Percentiles rank a stretch among this genome's conserved stretches.
phyloP scores from a whole-genome alignment of 2,888 invertebrate genomes.

The Pachymerium ferrugineum region DNA sequence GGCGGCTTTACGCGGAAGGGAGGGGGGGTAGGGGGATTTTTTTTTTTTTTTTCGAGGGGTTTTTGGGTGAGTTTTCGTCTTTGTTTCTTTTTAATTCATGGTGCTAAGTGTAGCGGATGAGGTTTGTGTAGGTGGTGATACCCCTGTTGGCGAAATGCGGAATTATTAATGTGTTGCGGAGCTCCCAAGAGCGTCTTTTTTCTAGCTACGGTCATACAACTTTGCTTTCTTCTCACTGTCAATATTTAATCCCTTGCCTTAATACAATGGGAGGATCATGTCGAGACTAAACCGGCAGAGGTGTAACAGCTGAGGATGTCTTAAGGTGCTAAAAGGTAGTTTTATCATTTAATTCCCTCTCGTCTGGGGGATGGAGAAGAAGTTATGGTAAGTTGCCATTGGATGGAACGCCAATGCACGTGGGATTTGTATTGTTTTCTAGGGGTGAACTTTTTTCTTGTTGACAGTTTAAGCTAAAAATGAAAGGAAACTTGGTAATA shows the following conservation, averaged over 20 bases:
- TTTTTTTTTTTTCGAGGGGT: not conserved
- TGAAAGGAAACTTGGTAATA: too few relatives aligned
- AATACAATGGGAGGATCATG: not conserved
- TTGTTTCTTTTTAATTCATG: not conserved
- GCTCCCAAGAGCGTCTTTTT: not conserved
- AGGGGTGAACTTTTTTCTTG: too few relatives aligned
- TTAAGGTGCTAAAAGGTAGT: not conserved
- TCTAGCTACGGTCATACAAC: not conserved
- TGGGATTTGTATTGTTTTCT: too few relatives aligned
- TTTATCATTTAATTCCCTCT: not conserved
- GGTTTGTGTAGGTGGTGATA: not conserved
- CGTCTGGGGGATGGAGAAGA: not conserved
- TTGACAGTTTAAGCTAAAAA: too few relatives aligned
- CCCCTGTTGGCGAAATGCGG: not conserved
- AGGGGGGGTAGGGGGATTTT: not conserved
- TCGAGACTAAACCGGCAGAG: not conserved
- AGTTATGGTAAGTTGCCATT: not conserved
- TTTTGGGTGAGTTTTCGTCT: not conserved
- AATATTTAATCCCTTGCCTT: not conserved
- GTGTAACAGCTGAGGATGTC: not conserved
- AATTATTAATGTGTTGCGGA: not conserved
- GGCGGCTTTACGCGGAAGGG: not conserved
- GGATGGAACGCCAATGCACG: too few relatives aligned
- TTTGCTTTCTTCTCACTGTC: not conserved
- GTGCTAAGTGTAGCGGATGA: not conserved